Conservation (phyloP, 1,140 invertebrate genomes). For the Diuraphis noxia region DNA sequence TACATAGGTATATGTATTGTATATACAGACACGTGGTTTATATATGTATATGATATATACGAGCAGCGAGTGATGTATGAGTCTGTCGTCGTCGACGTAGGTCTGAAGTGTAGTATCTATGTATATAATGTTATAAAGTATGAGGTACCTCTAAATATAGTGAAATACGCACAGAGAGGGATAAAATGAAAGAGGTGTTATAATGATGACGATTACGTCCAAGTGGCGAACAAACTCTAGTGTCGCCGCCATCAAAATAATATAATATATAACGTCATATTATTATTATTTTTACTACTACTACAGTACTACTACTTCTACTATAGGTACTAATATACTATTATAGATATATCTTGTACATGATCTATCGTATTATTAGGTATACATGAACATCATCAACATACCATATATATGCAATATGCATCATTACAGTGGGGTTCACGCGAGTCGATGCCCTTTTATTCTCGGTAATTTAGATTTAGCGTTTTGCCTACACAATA, state of each 20-base stretch:
- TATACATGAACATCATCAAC: not conserved
- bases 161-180: not conserved
- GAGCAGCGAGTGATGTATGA: not conserved
- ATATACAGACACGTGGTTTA: not conserved
- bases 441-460: not conserved
- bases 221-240: not conserved
- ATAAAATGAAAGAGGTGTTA: not conserved
- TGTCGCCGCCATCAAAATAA: not conserved
- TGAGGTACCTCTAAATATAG: not conserved
- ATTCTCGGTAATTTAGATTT: not conserved
- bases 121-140: not conserved
- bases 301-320: not conserved
- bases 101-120: not conserved
- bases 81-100: not conserved
- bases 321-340: not conserved
- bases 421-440: not conserved
- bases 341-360: not conserved
- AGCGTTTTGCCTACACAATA: not conserved
- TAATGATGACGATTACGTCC: conserved; percentile 13
- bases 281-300: not conserved
- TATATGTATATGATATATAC: no score
- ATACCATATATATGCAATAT: not conserved
- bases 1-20: no score
- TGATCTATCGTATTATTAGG: not conserved
- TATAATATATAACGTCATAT: not conserved